Conservation (phyloP, 2,888 invertebrate genomes). For the Horisme vitalbata region DNA sequence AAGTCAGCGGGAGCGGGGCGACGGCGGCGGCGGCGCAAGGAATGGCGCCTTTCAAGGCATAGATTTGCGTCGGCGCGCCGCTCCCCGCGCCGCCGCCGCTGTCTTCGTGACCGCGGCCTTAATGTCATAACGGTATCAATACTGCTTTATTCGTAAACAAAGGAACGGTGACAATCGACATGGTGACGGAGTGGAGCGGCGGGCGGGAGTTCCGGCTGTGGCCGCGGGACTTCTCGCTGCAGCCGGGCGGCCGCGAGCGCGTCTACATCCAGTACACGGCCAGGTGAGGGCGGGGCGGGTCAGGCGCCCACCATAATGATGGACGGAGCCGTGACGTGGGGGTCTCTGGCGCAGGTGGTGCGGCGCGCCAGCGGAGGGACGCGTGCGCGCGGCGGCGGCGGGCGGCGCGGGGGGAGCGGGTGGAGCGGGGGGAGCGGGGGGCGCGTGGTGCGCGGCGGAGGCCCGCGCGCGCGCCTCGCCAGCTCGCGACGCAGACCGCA, state of each 20-base stretch:
- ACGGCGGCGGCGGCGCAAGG: too few relatives aligned
- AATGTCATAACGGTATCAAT: too few relatives aligned
- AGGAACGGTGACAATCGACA: conserved; percentile 45
- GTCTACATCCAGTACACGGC: conserved; percentile 61
- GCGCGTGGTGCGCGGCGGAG: conserved; percentile 47
- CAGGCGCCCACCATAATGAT: not conserved
- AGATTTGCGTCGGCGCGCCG: too few relatives aligned
- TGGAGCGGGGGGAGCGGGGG: conserved; percentile 22
- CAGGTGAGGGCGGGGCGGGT: conserved; percentile 37
- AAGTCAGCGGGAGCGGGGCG: too few relatives aligned
- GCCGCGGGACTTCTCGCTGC: conserved; percentile 46
- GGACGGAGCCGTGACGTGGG: not conserved
- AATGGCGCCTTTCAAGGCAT: too few relatives aligned
- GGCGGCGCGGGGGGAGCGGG: conserved; percentile 34
- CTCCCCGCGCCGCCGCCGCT: too few relatives aligned
- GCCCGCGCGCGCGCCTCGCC: conserved; percentile 41
- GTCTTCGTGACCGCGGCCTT: too few relatives aligned
- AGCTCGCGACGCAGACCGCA: conserved; percentile 43
- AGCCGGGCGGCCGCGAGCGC: conserved; percentile 38
- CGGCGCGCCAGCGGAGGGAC: conserved; percentile 37
- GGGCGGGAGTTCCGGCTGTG: conserved; percentile 45
- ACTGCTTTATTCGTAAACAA: too few relatives aligned
- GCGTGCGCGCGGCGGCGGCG: conserved; percentile 23
- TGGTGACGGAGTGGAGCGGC: conserved; percentile 46
- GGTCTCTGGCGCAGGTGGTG: conserved; percentile 21